Evolutionary conservation across 30 jellyfish, hydroid and myxozoan genomes (phyloP).

Genomic region (Cassiopea andromeda): DNA sequence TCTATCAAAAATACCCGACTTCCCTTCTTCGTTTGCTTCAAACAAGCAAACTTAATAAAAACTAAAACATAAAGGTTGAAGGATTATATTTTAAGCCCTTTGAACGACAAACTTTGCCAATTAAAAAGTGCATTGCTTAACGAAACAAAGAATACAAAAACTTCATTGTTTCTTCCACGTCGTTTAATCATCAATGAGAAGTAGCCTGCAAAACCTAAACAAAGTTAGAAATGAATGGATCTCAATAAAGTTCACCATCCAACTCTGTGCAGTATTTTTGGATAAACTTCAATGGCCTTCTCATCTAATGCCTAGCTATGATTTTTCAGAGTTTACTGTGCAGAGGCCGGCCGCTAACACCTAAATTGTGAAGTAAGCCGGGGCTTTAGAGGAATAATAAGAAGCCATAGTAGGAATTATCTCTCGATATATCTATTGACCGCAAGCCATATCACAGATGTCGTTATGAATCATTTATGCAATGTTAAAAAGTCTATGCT

Average conservation of each 20-base stretch:
- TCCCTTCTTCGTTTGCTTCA: too few species aligned
- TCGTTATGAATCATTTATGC: neutral
- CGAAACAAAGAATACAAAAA: neutral
- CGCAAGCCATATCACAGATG: conserved; percentile 4
- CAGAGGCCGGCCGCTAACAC: neutral
- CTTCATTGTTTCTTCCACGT: neutral
- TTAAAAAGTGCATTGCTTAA: neutral
- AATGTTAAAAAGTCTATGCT: neutral
- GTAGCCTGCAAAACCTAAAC: neutral
- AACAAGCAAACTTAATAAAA: too few species aligned
- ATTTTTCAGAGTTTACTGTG: neutral
- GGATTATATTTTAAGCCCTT: too few species aligned
- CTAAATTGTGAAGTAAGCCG: neutral
- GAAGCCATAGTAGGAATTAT: neutral
- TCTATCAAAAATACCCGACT: too few species aligned
- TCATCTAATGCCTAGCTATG: neutral
- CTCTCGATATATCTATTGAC: neutral
- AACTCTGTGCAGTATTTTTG: neutral
- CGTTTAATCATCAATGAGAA: neutral
- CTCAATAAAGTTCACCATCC: neutral
- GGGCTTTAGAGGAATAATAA: neutral
- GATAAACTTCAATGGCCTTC: neutral
- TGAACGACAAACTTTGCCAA: neutral
- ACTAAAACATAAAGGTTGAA: neutral
- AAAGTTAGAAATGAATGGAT: neutral